Percentiles rank a stretch among this genome's conserved stretches.
Conservation (phyloP, 2,113 vertebrate genomes). For the Pseudopipra pipra region DNA sequence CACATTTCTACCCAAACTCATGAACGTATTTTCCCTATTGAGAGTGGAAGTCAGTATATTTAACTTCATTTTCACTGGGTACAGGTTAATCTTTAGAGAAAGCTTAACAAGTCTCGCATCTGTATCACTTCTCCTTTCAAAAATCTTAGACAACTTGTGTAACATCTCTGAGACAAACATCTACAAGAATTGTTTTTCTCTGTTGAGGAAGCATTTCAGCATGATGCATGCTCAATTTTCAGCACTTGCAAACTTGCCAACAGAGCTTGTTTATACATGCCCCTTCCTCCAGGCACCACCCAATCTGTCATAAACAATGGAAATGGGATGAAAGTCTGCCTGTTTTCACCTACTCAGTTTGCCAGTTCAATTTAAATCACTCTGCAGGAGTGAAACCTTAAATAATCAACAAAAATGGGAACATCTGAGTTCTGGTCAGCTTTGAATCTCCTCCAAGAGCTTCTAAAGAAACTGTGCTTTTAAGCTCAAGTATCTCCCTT, state of each 20-base stretch:
- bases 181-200: neutral
- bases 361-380: neutral
- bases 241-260: conserved; percentile 6
- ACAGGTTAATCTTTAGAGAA: neutral
- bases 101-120: neutral
- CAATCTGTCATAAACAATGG: neutral
- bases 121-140: neutral
- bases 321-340: neutral
- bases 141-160: neutral
- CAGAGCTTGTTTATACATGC: conserved; percentile 34
- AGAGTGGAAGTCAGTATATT: neutral
- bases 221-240: neutral
- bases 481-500: neutral
- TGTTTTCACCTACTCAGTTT: neutral
- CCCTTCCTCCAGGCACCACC: conserved; percentile 7
- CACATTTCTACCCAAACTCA: neutral
- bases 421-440: neutral
- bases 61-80: neutral
- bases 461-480: conserved; percentile 11
- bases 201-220: neutral
- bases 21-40: neutral
- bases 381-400: neutral
- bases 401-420: neutral
- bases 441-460: neutral
- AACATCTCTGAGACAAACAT: neutral